phyloP scores from a whole-genome alignment of 2,888 invertebrate species.

The Cerceris rybyensis region DNA sequence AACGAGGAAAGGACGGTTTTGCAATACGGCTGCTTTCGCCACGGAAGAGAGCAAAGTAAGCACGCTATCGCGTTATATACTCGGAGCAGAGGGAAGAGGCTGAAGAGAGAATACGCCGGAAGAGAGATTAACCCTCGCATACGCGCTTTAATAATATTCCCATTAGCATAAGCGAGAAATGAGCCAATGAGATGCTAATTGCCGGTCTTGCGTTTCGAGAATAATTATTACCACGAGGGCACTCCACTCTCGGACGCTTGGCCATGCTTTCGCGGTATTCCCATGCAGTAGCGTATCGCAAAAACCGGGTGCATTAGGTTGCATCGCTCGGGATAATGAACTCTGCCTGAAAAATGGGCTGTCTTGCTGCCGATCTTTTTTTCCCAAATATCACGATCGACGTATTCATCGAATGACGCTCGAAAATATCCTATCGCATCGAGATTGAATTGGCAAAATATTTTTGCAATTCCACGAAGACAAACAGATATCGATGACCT shows the following conservation, averaged over 20 bases:
- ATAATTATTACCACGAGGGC: conserved; percentile 71
- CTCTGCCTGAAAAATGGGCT: background rate
- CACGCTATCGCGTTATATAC: conserved; percentile 29
- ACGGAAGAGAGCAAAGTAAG: conserved; percentile 65
- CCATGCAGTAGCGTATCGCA: conserved; percentile 2
- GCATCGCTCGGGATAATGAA: background rate
- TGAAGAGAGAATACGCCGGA: conserved; percentile 5
- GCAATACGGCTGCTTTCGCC: conserved; percentile 17
- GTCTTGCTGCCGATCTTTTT: background rate
- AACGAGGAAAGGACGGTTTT: conserved; percentile 55
- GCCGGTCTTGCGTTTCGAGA: conserved; percentile 74
- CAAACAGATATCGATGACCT: too few species aligned
- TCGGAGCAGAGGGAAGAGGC: conserved; percentile 6
- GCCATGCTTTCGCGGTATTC: conserved; percentile 36
- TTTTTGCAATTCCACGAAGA: too few species aligned
- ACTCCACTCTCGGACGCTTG: conserved; percentile 42
- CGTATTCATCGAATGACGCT: too few species aligned
- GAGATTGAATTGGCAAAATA: too few species aligned
- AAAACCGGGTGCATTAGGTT: background rate
- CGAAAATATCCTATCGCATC: too few species aligned
- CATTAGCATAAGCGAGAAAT: conserved; percentile 78
- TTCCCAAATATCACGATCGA: background rate
- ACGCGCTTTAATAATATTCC: conserved; percentile 74
- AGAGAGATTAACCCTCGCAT: conserved; percentile 59
- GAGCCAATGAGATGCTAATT: conserved; percentile 81